A percentile compares a stretch with the other conserved stretches of the same genome.
phyloP scores from a whole-genome alignment of 1,140 invertebrate genomes.

The Laodelphax striatellus region DNA sequence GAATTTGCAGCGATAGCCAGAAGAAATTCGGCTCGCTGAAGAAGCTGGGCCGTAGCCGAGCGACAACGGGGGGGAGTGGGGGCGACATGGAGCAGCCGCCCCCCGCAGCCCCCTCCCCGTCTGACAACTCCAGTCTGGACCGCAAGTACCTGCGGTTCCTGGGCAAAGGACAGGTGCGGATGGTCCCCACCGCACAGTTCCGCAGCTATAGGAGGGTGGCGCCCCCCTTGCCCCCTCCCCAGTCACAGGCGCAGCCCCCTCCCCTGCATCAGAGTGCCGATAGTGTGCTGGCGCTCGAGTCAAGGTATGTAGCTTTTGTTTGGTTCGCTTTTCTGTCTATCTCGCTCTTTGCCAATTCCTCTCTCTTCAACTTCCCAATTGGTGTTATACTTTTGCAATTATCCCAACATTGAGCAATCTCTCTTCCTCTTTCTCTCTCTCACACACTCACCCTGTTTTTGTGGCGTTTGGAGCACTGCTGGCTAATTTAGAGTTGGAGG shows the following conservation, averaged over 20 bases:
- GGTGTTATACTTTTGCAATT: too few species aligned
- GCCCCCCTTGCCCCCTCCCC: constrained; percentile 15
- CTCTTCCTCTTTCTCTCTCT: background rate
- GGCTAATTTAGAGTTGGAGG: too few species aligned
- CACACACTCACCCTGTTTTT: too few species aligned
- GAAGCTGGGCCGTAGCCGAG: constrained; percentile 40
- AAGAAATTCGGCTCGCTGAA: constrained; percentile 54
- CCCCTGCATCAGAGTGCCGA: constrained; percentile 12
- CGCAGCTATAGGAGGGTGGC: constrained; percentile 55
- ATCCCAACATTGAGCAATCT: too few species aligned
- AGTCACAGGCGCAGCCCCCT: background rate
- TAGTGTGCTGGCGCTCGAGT: constrained; percentile 12
- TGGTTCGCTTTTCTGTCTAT: background rate
- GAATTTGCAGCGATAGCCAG: constrained; percentile 15
- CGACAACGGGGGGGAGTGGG: too few species aligned
- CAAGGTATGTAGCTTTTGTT: constrained; percentile 7
- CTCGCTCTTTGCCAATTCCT: too few species aligned
- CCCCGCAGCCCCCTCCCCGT: constrained; percentile 18
- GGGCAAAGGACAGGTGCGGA: constrained; percentile 37
- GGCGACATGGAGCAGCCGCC: background rate
- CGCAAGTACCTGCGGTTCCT: constrained; percentile 56
- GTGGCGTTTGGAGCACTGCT: too few species aligned
- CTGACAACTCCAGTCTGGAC: constrained; percentile 48
- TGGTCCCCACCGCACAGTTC: constrained; percentile 65
- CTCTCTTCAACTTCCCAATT: too few species aligned